These are phyloP conservation scores for Gastrophryne carolinensis DNA, from an alignment of 2,797 vertebrate genomes.

Conservation along the genomic window DNA sequence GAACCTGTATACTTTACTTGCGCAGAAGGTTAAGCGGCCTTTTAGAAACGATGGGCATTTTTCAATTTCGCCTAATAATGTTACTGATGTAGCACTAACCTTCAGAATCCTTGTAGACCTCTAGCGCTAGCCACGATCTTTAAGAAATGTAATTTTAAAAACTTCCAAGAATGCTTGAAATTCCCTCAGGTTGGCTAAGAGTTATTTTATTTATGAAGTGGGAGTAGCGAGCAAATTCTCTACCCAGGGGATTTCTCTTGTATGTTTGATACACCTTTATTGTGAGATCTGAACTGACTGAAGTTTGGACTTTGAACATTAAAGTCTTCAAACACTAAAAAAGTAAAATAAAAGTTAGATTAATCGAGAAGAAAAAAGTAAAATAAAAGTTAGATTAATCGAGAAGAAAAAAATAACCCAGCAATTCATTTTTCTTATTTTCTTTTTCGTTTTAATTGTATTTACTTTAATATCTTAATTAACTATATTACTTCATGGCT, in stretches of 20 bases:
- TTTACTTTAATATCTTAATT: too few species aligned
- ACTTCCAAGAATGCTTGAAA: constrained; percentile 29
- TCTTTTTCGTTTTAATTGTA: too few species aligned
- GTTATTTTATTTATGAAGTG: constrained; percentile 50
- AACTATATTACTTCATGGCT: too few species aligned
- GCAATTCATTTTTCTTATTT: too few species aligned
- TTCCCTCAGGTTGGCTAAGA: constrained; percentile 25
- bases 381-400: neutral
- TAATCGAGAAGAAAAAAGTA: too few species aligned
- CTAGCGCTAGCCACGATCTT: constrained; percentile 4
- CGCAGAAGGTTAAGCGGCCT: constrained; percentile 27
- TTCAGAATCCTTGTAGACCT: constrained; percentile 41
- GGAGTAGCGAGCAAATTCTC: constrained; percentile 11
- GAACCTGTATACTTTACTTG: constrained; percentile 8
- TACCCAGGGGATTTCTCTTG: constrained; percentile 11
- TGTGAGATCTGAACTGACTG: neutral
- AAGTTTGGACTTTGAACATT: constrained; percentile 8
- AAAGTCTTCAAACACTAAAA: too few species aligned
- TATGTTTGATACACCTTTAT: constrained; percentile 36
- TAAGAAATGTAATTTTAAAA: constrained; percentile 43
- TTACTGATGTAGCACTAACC: constrained; percentile 32
- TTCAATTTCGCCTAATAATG: constrained; percentile 39
- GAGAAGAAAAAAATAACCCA: constrained; percentile 3
- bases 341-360: neutral
- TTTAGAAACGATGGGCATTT: constrained; percentile 26